Conservation (phyloP, 2,797 vertebrate species). For the Sebastiscus albofasciatus region DNA sequence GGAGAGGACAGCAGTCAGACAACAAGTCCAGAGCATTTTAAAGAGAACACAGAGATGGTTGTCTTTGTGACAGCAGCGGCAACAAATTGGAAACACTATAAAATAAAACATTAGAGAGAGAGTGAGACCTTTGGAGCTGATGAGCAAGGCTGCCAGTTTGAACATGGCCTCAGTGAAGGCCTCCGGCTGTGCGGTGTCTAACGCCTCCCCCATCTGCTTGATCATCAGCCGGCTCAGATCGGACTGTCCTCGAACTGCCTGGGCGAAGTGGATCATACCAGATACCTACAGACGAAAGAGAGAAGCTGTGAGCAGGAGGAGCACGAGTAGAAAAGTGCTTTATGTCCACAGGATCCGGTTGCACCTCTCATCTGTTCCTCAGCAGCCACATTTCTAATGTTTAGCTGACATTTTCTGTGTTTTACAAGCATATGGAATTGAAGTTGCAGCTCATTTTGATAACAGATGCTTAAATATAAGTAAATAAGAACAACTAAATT, state of each 20-base stretch:
- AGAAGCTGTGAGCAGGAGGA: background rate
- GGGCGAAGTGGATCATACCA: slow-evolving; percentile 94
- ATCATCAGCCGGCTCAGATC: slow-evolving; percentile 92
- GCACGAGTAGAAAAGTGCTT: background rate
- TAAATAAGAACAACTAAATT: background rate
- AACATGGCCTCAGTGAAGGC: slow-evolving; percentile 95
- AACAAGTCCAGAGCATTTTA: background rate
- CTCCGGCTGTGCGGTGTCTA: slow-evolving; percentile 83
- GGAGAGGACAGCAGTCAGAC: background rate
- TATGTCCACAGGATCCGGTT: background rate
- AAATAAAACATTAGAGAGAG: background rate
- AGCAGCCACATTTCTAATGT: background rate
- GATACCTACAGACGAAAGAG: slow-evolving; percentile 82
- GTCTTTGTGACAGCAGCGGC: too few species aligned
- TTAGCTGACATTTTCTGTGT: background rate
- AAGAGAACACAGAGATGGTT: background rate
- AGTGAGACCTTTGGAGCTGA: slow-evolving; percentile 89
- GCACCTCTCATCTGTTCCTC: background rate
- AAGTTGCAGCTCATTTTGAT: background rate
- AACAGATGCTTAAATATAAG: background rate
- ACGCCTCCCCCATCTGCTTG: slow-evolving; percentile 87
- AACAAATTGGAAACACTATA: background rate
- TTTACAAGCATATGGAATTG: background rate
- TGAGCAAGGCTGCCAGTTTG: slow-evolving; percentile 93
- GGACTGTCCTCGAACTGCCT: slow-evolving; percentile 85